These are phyloP conservation scores for Rhorus exstirpatorius DNA, from an alignment of 2,888 invertebrate genomes.

Conservation along the genomic window DNA sequence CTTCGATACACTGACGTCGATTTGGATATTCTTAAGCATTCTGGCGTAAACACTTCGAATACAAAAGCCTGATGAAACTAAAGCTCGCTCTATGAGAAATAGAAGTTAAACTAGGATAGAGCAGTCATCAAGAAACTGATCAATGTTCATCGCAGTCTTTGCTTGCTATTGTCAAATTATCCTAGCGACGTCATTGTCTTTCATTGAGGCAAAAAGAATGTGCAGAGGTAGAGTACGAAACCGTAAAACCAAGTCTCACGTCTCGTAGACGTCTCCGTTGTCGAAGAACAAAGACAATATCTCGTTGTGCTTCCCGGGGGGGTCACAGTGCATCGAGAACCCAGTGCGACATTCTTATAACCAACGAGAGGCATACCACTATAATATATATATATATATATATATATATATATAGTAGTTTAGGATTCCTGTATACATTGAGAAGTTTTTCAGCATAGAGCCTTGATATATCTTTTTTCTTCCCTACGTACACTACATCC, in stretches of 20 bases:
- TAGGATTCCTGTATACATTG: neutral
- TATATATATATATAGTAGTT: neutral
- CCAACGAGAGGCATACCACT: too few species aligned
- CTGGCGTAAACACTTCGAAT: too few species aligned
- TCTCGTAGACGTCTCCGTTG: neutral
- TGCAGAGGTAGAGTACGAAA: neutral
- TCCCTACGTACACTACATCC: neutral
- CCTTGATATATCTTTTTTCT: constrained; percentile 2
- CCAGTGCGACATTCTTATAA: constrained; percentile 27
- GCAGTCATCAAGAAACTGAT: too few species aligned
- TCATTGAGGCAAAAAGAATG: too few species aligned
- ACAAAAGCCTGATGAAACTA: too few species aligned
- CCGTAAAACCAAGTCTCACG: neutral
- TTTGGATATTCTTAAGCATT: too few species aligned
- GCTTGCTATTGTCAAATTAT: neutral
- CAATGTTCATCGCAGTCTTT: too few species aligned
- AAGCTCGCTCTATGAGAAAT: too few species aligned
- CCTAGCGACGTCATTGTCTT: too few species aligned
- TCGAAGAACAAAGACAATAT: constrained; percentile 15
- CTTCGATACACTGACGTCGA: too few species aligned
- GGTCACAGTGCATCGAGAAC: constrained; percentile 14
- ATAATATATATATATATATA: neutral
- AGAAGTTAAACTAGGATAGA: too few species aligned
- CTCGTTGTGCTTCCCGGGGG: neutral
- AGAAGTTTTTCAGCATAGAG: constrained; percentile 9